Evolutionary conservation across 2,113 vertebrate species (phyloP).

Genomic region (Tamias sibiricus): DNA sequence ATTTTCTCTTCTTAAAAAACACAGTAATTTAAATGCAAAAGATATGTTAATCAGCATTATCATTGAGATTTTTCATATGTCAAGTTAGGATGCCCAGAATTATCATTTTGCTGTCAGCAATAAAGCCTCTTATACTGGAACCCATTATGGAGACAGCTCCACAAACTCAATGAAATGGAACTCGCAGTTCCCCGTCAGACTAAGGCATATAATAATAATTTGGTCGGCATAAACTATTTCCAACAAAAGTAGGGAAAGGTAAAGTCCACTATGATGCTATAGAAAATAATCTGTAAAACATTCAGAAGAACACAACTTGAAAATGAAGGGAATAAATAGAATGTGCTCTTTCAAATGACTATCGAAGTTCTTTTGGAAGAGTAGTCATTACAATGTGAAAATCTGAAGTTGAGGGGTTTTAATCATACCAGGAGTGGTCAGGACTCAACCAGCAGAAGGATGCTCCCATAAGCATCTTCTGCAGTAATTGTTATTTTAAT

Average conservation of each 20-base stretch:
- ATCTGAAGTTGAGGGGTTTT: constrained; percentile 71
- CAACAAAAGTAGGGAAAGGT: neutral
- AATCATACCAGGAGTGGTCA: constrained; percentile 66
- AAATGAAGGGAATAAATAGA: constrained; percentile 52
- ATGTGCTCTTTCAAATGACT: constrained; percentile 16
- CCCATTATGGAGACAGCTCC: constrained; percentile 33
- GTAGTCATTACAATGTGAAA: constrained; percentile 31
- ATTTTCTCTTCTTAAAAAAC: constrained; percentile 76
- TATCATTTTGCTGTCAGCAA: constrained; percentile 65
- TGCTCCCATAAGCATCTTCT: constrained; percentile 66
- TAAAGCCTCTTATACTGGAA: constrained; percentile 16
- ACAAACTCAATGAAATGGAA: neutral
- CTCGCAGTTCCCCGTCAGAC: neutral
- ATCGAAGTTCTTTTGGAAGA: constrained; percentile 34
- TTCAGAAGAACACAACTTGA: constrained; percentile 55
- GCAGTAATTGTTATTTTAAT: constrained; percentile 84
- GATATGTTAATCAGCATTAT: constrained; percentile 76
- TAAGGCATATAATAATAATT: neutral
- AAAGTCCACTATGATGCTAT: fast-evolving
- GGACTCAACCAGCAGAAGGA: constrained; percentile 51
- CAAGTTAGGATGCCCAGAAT: constrained; percentile 53
- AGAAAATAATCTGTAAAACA: constrained; percentile 12
- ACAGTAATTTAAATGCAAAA: constrained; percentile 79
- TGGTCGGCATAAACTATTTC: neutral
- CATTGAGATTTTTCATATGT: constrained; percentile 72